These are phyloP conservation scores for Temnothorax nylanderi DNA, from an alignment of 1,140 invertebrate genomes.

Conservation along the genomic window DNA sequence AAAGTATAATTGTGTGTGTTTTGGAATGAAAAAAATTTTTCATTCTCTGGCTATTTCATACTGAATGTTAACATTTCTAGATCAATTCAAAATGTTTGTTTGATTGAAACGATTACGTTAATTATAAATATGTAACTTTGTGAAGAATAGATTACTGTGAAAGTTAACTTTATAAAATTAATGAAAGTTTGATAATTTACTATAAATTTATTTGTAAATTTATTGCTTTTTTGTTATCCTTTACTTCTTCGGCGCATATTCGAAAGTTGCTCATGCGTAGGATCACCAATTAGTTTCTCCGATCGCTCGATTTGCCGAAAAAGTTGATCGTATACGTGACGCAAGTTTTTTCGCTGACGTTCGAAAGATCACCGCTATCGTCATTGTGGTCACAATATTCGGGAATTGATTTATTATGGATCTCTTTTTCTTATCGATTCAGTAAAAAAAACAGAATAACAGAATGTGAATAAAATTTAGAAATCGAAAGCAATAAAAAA, in stretches of 20 bases:
- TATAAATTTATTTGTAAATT: not conserved
- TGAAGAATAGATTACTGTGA: not conserved
- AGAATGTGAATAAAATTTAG: not conserved
- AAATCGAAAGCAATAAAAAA: not conserved
- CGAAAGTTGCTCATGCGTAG: slow-evolving; percentile 46
- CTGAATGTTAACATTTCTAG: not conserved
- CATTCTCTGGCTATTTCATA: not conserved
- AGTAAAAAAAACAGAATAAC: not conserved
- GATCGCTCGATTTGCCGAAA: slow-evolving; percentile 58
- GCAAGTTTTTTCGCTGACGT: slow-evolving; percentile 57
- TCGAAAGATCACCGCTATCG: not conserved
- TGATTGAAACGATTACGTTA: not conserved
- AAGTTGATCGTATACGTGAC: slow-evolving; percentile 50
- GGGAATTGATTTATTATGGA: slow-evolving; percentile 60
- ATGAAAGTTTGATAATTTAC: not conserved
- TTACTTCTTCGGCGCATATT: not conserved
- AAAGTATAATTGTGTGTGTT: not conserved
- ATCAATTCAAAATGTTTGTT: not conserved
- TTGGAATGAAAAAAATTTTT: not conserved
- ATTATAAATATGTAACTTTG: not conserved
- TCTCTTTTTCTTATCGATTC: slow-evolving; percentile 4
- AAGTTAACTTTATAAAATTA: not conserved
- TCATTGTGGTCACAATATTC: not conserved
- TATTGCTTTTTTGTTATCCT: not conserved
- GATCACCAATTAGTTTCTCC: slow-evolving; percentile 61